Base-by-base conservation (phyloP, 2,888 invertebrate genomes). In the Drosophila nigricruria region DNA sequence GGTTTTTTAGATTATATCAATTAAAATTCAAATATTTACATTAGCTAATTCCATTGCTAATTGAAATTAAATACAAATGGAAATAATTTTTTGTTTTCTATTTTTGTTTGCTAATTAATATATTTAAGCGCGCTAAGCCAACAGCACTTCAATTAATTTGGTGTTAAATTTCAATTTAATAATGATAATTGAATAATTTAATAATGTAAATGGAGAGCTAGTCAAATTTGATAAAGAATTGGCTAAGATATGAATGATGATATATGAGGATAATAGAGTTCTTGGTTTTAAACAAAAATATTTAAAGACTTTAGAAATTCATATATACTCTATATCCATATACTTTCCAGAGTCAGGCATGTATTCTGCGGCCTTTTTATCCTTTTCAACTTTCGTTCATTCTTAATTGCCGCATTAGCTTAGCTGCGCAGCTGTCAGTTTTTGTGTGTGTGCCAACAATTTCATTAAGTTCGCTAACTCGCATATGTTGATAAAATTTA, bases 401-500 rank as follows among this genome's bases (percentile, higher is more conserved):
- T 40, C 16, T 30, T 70, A 70, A 76, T 66, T 77, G 66, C 20
- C 73, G 36, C 47, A 67, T 60, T 27, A 49, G 47, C 47, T 49
- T 16, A 50, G 38, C 18, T n/a, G 5, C 6, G 16, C 52, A 67
- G 69, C 71, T 53, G 62, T n/a, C 54, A 43, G 30, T 49, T 54
- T 23, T 9, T 10, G 30, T 52, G 43, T 54, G 40, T 47, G 42
- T 60, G 59, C 36, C 58, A 56, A 65, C 63, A 76, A 72, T 69
- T 69, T 64, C 65, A 79, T 71, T 62, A 79, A 49, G 62, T 56
- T 49, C 49, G 27, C 47, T 30, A 40, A 59, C 32, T 65, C 58
- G 50, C 57, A 59, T 53, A 64, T 70, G 59, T 16, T 66, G 64
- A 71, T 74, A 66, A 69, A 77, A 81, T 81, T 77, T 56, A 67